phyloP scores from a whole-genome alignment of 2,888 invertebrate species.

The Xanthia togata region DNA sequence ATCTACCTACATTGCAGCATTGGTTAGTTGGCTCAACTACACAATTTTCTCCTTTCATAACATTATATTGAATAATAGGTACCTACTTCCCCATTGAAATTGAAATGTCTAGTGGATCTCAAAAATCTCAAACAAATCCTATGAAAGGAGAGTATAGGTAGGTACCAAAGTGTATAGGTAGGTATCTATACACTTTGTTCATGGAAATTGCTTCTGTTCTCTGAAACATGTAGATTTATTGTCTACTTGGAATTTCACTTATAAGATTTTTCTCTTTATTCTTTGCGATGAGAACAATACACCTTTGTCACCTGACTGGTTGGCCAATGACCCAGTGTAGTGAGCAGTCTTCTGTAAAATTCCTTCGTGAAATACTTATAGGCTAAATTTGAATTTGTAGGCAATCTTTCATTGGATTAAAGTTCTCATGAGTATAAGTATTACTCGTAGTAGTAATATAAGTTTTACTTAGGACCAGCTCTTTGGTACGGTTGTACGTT shows the following conservation, averaged over 20 bases:
- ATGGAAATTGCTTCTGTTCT: background rate
- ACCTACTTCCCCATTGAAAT: too few species aligned
- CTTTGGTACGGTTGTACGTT: too few species aligned
- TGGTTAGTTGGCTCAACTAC: too few species aligned
- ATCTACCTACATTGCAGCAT: too few species aligned
- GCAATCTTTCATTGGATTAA: background rate
- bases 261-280: background rate
- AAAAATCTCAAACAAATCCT: conserved; percentile 14
- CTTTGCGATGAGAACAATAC: conserved; percentile 3
- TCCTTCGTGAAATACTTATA: background rate
- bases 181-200: conserved; percentile 10
- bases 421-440: background rate
- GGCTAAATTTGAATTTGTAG: background rate
- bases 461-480: background rate
- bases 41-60: too few species aligned
- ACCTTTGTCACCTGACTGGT: background rate
- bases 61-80: too few species aligned
- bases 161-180: too few species aligned
- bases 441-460: too few species aligned
- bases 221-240: background rate
- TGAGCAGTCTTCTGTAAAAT: background rate
- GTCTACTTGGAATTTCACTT: background rate
- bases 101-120: too few species aligned
- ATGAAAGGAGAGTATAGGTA: too few species aligned
- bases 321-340: background rate